Conservation (phyloP, 1,140 invertebrate species). For the Anagrus nilaparvatae region DNA sequence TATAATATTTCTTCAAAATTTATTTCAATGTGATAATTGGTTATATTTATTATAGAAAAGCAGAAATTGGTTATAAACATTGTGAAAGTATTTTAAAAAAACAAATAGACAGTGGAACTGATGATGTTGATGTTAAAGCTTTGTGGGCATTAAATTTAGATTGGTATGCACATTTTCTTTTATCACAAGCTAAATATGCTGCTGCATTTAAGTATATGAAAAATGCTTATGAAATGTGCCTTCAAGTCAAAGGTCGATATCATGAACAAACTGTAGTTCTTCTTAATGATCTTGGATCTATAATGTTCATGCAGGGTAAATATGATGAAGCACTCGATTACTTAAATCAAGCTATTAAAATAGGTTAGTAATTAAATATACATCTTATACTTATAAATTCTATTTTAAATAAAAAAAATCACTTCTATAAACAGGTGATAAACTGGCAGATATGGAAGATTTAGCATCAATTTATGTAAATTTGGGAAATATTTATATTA, state of each 20-base stretch:
- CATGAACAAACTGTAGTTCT: constrained; percentile 66
- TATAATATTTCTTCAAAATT: constrained; percentile 1
- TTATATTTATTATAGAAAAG: constrained; percentile 44
- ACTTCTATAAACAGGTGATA: constrained; percentile 32
- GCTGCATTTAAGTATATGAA: constrained; percentile 58
- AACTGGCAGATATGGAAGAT: constrained; percentile 52
- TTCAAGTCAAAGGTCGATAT: constrained; percentile 52
- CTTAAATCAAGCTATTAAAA: constrained; percentile 58
- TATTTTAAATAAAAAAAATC: constrained; percentile 1
- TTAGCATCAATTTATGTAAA: constrained; percentile 71
- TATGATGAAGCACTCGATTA: constrained; percentile 58
- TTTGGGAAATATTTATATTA: constrained; percentile 68
- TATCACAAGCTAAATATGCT: constrained; percentile 50
- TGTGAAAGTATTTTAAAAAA: constrained; percentile 59
- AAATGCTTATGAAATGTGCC: constrained; percentile 58
- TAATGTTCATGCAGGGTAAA: constrained; percentile 55
- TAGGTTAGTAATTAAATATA: constrained; percentile 40
- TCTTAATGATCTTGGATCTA: constrained; percentile 76
- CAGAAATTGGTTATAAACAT: constrained; percentile 64
- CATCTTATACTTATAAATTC: background rate
- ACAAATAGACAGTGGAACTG: constrained; percentile 40
- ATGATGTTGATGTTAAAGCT: constrained; percentile 49
- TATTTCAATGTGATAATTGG: constrained; percentile 2
- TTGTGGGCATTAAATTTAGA: constrained; percentile 64
- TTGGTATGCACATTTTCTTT: constrained; percentile 70